phyloP scores from a whole-genome alignment of 2,888 invertebrate species.

The Hydropsyche betteni region DNA sequence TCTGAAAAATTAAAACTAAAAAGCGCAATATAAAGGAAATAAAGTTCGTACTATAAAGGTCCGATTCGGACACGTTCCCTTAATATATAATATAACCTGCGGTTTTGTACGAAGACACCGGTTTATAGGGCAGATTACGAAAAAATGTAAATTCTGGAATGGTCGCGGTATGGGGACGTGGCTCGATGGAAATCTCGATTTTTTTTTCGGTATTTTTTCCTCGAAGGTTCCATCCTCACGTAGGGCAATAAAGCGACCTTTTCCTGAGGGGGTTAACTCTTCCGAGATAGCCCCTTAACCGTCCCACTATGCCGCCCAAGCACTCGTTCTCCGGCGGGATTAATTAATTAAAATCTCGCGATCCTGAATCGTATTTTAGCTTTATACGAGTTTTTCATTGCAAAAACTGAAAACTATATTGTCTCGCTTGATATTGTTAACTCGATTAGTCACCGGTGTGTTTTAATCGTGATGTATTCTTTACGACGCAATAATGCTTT shows the following conservation, averaged over 20 bases:
- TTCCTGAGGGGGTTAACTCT: slow-evolving; percentile 3
- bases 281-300: slow-evolving; percentile 2
- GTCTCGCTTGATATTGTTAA: too few species aligned
- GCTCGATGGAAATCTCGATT: too few species aligned
- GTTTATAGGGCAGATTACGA: slow-evolving; percentile 25
- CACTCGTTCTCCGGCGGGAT: not conserved
- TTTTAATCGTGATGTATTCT: too few species aligned
- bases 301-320: too few species aligned
- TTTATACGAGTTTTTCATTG: too few species aligned
- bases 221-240: not conserved
- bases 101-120: slow-evolving; percentile 10
- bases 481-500: too few species aligned
- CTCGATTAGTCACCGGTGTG: too few species aligned
- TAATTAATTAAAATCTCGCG: slow-evolving; percentile 23
- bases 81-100: slow-evolving; percentile 4
- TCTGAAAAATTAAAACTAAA: not conserved
- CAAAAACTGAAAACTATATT: too few species aligned
- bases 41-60: not conserved
- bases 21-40: not conserved
- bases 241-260: slow-evolving; percentile 20
- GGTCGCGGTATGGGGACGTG: not conserved
- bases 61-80: slow-evolving; percentile 11
- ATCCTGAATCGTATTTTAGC: not conserved
- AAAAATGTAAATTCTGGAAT: slow-evolving; percentile 14
- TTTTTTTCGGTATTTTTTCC: too few species aligned